These are phyloP conservation scores for Xiphias gladius DNA, from an alignment of 2,113 vertebrate species.

Conservation along the genomic window DNA sequence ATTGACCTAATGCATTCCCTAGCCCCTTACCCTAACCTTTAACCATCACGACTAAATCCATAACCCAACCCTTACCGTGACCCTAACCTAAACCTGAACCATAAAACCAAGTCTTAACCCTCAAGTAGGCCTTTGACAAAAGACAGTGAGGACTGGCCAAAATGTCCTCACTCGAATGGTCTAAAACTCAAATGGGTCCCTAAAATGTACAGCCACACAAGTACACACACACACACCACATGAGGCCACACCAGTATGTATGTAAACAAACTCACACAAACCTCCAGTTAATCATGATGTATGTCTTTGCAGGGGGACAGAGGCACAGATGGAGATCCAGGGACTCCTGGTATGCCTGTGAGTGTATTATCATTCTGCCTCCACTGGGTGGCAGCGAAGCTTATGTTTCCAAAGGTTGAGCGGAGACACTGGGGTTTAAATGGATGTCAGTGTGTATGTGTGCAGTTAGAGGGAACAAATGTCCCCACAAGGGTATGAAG, in stretches of 20 bases:
- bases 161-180: no score
- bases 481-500: conserved; percentile 35
- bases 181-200: no score
- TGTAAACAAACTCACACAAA: conserved; percentile 52
- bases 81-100: no score
- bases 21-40: no score
- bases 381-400: conserved; percentile 62
- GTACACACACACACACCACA: not conserved
- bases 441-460: conserved; percentile 28
- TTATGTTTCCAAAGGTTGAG: conserved; percentile 5
- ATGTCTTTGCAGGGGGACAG: conserved; percentile 80
- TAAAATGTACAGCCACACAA: no score
- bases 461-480: conserved; percentile 6
- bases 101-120: no score
- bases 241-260: not conserved
- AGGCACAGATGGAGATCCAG: conserved; percentile 77
- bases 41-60: no score
- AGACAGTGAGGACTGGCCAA: no score
- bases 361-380: conserved; percentile 48
- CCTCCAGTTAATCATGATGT: conserved; percentile 53
- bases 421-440: not conserved
- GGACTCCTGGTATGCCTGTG: conserved; percentile 72
- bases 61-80: no score
- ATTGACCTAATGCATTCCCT: no score
- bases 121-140: no score